Base-by-base conservation (phyloP, 1,140 invertebrate genomes). In the Vanessa atalanta region DNA sequence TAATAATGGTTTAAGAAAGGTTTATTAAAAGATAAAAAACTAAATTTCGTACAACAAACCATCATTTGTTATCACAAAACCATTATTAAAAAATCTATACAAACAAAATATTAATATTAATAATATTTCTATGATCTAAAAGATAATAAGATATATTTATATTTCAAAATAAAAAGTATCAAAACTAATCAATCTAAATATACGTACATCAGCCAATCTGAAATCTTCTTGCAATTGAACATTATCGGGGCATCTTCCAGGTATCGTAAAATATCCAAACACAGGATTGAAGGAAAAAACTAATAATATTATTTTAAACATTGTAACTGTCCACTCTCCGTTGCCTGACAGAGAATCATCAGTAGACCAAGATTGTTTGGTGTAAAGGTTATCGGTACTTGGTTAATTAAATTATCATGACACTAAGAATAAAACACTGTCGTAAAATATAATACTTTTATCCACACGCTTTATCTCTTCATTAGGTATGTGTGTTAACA, bases 161-260 rank as follows among this genome's bases (percentile, higher is more conserved):
- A 48, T 50, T 43, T 15, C 23, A 66, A 55, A 70, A 50, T 26
- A 12, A 50, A 65, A 50, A 9, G 4, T 31, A 73, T 68, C 48
- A 47, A 50, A 63, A 13, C 26, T 15, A 57, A 68, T 15, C 16
- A 53, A 60, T 63, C 13, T 60, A 31, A 43, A 37, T 31, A 76
- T 72, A 85, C 87, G 73, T 82, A 92, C 90, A 73, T 89, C 86
- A 61, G 83, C 82, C 14, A 90, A 68, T 64, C 78, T 79, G 64
- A 92, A 92, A 75, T 89, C 71, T 15, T 88, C 82, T 74, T 89
- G 80, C 8, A 89, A 65, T 8, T 74, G 76, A 3, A 90, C 81
- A 77, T 87, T 85, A 57, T 87, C 84, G 1, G 90, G 90, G 79
- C 90, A 92, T 70, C 83, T 84, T 48, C 88, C 89, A 9, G 83